These are phyloP conservation scores for Hydropsyche tenuis DNA, from an alignment of 1,140 invertebrate species.

Conservation along the genomic window DNA sequence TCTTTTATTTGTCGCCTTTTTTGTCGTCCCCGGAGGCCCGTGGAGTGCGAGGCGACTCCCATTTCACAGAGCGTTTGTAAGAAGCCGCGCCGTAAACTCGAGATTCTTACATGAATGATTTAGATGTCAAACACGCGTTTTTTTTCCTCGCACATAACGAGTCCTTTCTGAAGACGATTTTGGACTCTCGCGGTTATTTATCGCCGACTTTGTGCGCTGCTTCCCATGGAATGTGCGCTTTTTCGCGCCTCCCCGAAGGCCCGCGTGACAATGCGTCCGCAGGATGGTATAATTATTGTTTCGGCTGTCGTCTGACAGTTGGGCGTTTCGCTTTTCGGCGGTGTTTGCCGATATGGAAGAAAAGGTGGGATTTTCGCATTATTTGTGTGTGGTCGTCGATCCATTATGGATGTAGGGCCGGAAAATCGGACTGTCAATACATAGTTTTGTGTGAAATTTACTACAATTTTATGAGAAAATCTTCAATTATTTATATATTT, in stretches of 20 bases:
- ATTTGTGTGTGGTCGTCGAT: constrained; percentile 39
- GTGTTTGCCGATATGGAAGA: constrained; percentile 31
- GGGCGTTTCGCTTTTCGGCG: constrained; percentile 30
- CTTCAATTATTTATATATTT: no score
- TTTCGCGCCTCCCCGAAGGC: constrained; percentile 25
- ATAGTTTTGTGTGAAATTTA: not conserved
- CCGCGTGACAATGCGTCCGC: constrained; percentile 27
- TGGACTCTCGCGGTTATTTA: constrained; percentile 42
- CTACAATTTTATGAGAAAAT: no score
- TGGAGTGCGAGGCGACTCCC: constrained; percentile 36
- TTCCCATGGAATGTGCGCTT: not conserved
- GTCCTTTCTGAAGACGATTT: constrained; percentile 24
- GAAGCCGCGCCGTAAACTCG: constrained; percentile 29
- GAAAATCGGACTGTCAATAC: constrained; percentile 18
- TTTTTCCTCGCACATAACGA: constrained; percentile 31
- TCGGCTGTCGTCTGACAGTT: constrained; percentile 44
- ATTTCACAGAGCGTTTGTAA: constrained; percentile 48
- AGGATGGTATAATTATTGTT: constrained; percentile 43
- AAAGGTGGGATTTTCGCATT: constrained; percentile 37
- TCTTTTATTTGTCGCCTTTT: constrained; percentile 46
- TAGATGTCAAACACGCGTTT: constrained; percentile 49
- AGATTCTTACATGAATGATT: constrained; percentile 38
- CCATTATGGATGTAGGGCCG: not conserved
- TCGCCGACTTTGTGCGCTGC: constrained; percentile 8
- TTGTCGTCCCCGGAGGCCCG: not conserved